Conservation (phyloP, 1,140 invertebrate species). For the Panagrolaimus sp. region DNA sequence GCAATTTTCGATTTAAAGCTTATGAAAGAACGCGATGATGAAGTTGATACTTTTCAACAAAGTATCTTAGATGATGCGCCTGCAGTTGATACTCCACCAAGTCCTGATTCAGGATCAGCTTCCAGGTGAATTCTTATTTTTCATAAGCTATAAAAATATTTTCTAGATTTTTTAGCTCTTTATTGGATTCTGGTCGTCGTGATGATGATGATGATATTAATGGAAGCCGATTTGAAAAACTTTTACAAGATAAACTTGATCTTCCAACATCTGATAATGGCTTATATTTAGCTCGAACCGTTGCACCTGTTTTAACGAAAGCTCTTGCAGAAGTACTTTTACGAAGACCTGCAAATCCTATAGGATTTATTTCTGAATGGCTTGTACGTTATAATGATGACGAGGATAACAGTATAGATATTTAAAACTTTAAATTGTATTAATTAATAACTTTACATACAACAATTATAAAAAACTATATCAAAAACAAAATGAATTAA, state of each 20-base stretch:
- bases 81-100: slow-evolving; percentile 34
- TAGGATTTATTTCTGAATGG: slow-evolving; percentile 56
- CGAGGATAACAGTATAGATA: not conserved
- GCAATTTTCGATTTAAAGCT: slow-evolving; percentile 55
- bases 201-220: slow-evolving; percentile 51
- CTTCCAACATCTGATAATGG: slow-evolving; percentile 57
- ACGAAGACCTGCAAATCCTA: slow-evolving; percentile 52
- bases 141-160: not conserved
- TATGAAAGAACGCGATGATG: slow-evolving; percentile 53
- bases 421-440: too few species aligned
- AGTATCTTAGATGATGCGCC: slow-evolving; percentile 39
- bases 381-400: slow-evolving; percentile 48
- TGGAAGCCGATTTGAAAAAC: slow-evolving; percentile 44
- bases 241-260: slow-evolving; percentile 49
- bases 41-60: slow-evolving; percentile 46
- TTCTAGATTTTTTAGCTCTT: slow-evolving; percentile 36
- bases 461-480: too few species aligned
- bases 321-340: slow-evolving; percentile 53
- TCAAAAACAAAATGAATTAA: too few species aligned
- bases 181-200: slow-evolving; percentile 42
- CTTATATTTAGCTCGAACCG: slow-evolving; percentile 55
- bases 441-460: too few species aligned
- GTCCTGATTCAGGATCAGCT: slow-evolving; percentile 32
- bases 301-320: slow-evolving; percentile 56
- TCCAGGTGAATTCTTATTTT: slow-evolving; percentile 25